phyloP scores from a whole-genome alignment of 2,888 invertebrate species.

The Hymenopus coronatus region DNA sequence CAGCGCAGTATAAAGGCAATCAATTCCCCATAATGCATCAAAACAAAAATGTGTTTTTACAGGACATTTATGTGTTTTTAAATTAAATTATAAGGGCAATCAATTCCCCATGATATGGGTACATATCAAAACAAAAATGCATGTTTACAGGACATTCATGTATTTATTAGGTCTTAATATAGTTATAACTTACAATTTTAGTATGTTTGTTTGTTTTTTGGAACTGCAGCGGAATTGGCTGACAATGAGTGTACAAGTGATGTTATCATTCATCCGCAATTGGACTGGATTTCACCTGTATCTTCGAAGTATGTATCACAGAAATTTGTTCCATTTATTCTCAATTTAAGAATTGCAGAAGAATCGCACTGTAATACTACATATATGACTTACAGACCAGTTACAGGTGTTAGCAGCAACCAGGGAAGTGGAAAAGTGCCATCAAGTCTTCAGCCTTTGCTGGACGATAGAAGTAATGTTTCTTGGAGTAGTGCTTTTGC shows the following conservation, averaged over 20 bases:
- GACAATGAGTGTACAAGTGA: background rate
- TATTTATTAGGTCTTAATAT: no score
- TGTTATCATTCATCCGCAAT: background rate
- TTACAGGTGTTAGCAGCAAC: background rate
- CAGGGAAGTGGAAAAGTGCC: background rate
- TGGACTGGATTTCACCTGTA: background rate
- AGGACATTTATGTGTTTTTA: no score
- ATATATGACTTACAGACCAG: background rate
- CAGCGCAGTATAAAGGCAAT: no score
- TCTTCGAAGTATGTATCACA: background rate
- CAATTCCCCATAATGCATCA: no score
- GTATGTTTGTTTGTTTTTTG: background rate
- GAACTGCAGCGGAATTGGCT: background rate
- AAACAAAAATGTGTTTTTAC: no score
- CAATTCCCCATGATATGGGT: no score
- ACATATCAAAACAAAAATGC: no score
- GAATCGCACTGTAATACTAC: background rate
- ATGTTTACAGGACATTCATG: no score
- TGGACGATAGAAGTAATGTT: slow-evolving; percentile 13
- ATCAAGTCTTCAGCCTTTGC: slow-evolving; percentile 2
- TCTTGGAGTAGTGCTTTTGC: slow-evolving; percentile 29
- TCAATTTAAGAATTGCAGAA: background rate
- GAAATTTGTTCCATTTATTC: background rate
- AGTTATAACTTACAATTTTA: background rate
- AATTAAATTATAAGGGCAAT: no score